Evolutionary conservation across 2,113 vertebrate species (phyloP), one percentile per base, ranked within the genome.

Genomic region (Eonycteris spelaea): DNA sequence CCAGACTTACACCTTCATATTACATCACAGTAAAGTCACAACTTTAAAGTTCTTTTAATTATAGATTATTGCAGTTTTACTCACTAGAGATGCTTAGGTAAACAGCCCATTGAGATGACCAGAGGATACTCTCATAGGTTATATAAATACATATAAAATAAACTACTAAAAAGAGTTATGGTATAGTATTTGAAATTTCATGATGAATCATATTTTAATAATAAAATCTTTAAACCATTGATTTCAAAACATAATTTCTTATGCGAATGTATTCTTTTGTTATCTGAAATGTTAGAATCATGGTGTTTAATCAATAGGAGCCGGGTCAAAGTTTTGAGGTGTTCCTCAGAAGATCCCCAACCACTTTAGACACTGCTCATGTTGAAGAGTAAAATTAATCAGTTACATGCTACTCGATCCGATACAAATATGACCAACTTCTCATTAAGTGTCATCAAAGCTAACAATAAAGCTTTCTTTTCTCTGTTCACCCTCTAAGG

Each of bases 381-480:
- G 14, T 40, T 57, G 73, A 90, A 77, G 73, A 91, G 33, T 33
- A 73, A 91, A 75, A 48, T 94, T 67, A 86, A 93, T 94, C 24
- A 65, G 38, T 93, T 73, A 89, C 57, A 78, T 80, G 35, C 26
- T 67, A 61, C 95, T 80, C 45, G 26, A 92, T 89, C 16, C 71
- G 43, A 65, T 92, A 83, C 74, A 90, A 94, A 67, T 92, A 86
- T 38, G 75, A 89, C 71, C 77, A 74, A 35, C 22, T 53, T 90
- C 87, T 97, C 90, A 95, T 83, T 95, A 86, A 75, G 11, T 84
- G 45, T 89, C 6, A 2, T 73, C 73, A 61, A 86, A 53, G 51
- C 87, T 90, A 88, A 95, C 95, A 87, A 77, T 71, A 80, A 78
- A 90, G 16, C 30, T 75, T 45, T 1, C 48, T 88, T 85, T 68